Evolutionary conservation across 2,797 vertebrate species (phyloP).

Genomic region (Acipenser transmontanus): DNA sequence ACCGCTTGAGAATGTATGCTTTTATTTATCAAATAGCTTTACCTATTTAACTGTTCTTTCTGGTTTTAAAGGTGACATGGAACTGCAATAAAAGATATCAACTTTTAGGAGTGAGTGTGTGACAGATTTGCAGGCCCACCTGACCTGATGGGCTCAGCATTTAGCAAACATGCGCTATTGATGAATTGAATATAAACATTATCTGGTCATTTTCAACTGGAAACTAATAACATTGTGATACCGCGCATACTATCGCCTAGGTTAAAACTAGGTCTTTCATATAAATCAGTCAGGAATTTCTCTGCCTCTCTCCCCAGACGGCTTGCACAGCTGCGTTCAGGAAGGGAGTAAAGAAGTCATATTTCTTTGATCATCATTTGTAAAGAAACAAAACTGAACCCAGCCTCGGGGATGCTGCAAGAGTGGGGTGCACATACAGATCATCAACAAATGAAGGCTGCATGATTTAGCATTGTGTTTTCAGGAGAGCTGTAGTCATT

Average conservation of each 20-base stretch:
- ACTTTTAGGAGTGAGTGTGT: conserved; percentile 39
- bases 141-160: conserved; percentile 61
- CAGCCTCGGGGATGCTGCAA: too few relatives aligned
- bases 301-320: too few relatives aligned
- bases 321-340: too few relatives aligned
- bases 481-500: too few relatives aligned
- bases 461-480: too few relatives aligned
- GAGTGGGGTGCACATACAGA: too few relatives aligned
- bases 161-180: conserved; percentile 69
- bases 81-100: conserved; percentile 43
- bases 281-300: conserved; percentile 71
- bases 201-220: conserved; percentile 84
- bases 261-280: conserved; percentile 79
- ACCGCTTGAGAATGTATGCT: neutral
- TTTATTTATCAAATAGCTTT: neutral
- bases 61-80: conserved; percentile 34
- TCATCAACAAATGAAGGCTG: too few relatives aligned
- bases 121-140: conserved; percentile 62
- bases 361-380: too few relatives aligned
- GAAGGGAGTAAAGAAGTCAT: too few relatives aligned
- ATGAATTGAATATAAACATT: conserved; percentile 70
- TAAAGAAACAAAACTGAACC: too few relatives aligned
- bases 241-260: conserved; percentile 74
- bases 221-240: conserved; percentile 77
- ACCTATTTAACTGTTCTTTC: neutral